Conservation (phyloP, 2,888 invertebrate genomes). For the Limnephilus lunatus region DNA sequence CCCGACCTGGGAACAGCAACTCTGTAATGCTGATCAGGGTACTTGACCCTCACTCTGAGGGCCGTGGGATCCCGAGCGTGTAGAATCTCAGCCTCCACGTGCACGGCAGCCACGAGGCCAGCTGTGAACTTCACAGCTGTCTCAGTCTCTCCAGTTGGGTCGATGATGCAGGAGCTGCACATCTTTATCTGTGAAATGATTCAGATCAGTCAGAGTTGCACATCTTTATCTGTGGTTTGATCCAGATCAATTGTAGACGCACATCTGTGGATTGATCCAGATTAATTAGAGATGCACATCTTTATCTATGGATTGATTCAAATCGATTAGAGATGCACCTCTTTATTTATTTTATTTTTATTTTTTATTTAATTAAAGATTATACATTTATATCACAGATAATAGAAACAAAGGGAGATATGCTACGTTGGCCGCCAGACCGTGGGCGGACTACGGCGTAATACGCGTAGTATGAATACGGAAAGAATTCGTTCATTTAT, state of each 20-base stretch:
- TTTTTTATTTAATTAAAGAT: no score
- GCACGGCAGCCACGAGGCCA: slow-evolving; percentile 91
- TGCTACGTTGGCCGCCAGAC: no score
- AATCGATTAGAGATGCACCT: no score
- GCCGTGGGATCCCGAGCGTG: slow-evolving; percentile 86
- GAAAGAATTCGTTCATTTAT: no score
- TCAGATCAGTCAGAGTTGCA: neutral
- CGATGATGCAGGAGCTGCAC: slow-evolving; percentile 88
- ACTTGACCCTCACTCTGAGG: slow-evolving; percentile 90
- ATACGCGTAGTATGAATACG: no score
- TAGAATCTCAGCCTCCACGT: slow-evolving; percentile 90
- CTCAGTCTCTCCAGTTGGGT: slow-evolving; percentile 87
- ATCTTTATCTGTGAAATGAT: slow-evolving; percentile 80
- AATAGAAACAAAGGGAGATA: no score
- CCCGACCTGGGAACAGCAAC: slow-evolving; percentile 87
- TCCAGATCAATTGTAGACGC: slow-evolving; percentile 78
- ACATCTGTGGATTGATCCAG: slow-evolving; percentile 76
- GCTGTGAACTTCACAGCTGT: slow-evolving; percentile 94
- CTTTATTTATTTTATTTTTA: no score
- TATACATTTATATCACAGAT: no score
- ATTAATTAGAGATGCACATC: slow-evolving; percentile 83
- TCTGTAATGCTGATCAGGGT: slow-evolving; percentile 94
- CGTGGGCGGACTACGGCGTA: no score
- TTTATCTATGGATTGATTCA: slow-evolving; percentile 77
- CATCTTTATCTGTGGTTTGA: neutral